phyloP scores from a whole-genome alignment of 2,113 vertebrate genomes.

The Prochilodus magdalenae region DNA sequence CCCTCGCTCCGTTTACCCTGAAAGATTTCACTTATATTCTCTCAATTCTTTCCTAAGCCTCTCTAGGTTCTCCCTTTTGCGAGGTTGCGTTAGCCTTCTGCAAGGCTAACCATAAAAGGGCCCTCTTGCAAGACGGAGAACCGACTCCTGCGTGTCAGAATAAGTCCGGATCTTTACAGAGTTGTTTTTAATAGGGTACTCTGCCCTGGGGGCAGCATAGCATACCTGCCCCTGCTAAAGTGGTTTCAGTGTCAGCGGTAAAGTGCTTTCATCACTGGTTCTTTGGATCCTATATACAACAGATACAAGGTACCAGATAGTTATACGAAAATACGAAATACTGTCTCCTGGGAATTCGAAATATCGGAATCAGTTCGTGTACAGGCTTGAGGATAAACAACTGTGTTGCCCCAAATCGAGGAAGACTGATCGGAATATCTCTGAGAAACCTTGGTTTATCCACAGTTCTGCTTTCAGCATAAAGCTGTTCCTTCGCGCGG shows the following conservation, averaged over 20 bases:
- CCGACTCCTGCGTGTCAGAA: not conserved
- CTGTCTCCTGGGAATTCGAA: slow-evolving; percentile 25
- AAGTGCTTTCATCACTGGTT: slow-evolving; percentile 62
- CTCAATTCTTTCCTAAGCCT: not conserved
- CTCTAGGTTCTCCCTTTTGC: not conserved
- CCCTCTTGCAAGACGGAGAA: not conserved
- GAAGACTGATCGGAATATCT: slow-evolving; percentile 34
- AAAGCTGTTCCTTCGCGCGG: slow-evolving; percentile 71
- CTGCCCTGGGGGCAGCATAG: slow-evolving; percentile 1
- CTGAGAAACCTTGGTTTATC: slow-evolving; percentile 21
- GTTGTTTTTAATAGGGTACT: not conserved
- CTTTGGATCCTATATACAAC: slow-evolving; percentile 59
- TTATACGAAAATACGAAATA: slow-evolving; percentile 30
- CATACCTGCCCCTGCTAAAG: slow-evolving; percentile 28
- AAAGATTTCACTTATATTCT: not conserved
- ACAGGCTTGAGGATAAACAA: slow-evolving; percentile 15
- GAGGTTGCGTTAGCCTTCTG: not conserved
- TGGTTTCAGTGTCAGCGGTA: slow-evolving; percentile 61
- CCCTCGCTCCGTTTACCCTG: not conserved
- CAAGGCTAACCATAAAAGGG: not conserved
- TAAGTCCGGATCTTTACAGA: not conserved
- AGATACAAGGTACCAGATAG: slow-evolving; percentile 35
- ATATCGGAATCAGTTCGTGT: slow-evolving; percentile 12
- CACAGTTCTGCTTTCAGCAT: slow-evolving; percentile 42
- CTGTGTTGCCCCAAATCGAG: not conserved